Evolutionary conservation across 1,140 invertebrate species (phyloP), one percentile per base, ranked within the genome.

Genomic region (fruit fly (Drosophila melanogaster)): DNA sequence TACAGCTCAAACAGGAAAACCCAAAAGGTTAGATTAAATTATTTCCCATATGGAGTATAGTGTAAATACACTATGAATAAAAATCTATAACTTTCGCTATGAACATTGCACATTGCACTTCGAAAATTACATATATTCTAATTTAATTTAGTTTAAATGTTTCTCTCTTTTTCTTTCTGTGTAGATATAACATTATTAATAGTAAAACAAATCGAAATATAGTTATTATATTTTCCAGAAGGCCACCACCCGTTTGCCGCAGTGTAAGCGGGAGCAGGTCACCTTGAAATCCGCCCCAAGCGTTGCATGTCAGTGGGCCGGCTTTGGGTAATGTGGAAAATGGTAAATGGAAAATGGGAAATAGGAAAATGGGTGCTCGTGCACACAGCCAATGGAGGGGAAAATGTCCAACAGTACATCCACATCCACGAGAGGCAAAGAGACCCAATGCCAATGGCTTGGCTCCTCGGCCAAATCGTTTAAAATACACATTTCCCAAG

Each of bases 321-420:
- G 70, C 57, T 74, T 62, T 60, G 56, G 64, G 26, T 1, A 38
- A 24, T 8, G 8, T 30, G 26, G 26, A 30, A 7, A 30, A 30
- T 30, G 26, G 64, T 24, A 24, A 44, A 33, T 33, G 55, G 46
- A 11, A 53, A 53, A 8, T n/a, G 26, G 57, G 14, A 51, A 14
- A 35, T 62, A 26, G 33, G 33, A n/a, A 50, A 30, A 37, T 46
- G 49, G 57, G 74, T 50, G 51, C 46, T 43, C 54, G 60, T 30
- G 57, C 73, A 81, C 79, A 76, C 80, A 84, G 67, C 67, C 81
- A 84, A 15, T 77, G 81, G 44, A 43, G 78, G 76, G 77, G 83
- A 85, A 85, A 86, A 78, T 70, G 55, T 46, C 41, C 54, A 43
- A 41, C 24, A 47, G 46, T 22, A n/a, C n/a, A 47, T 47, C 22